A percentile compares a stretch with the other conserved stretches of the same genome.
Evolutionary conservation across 2,797 vertebrate genomes (phyloP).

Genomic region (Gymnodraco acuticeps): DNA sequence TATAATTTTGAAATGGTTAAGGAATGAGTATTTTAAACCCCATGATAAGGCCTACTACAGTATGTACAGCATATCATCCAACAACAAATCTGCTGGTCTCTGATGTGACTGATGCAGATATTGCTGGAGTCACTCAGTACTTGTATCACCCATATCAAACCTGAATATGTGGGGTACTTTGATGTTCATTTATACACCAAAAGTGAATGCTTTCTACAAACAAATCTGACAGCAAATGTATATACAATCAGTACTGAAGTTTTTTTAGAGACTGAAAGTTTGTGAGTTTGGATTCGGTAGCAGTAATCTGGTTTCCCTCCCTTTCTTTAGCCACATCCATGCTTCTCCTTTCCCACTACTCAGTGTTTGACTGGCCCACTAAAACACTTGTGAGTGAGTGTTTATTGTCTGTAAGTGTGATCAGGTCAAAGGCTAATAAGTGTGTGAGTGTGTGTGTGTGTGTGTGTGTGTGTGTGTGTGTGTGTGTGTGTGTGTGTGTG

Average conservation of each 20-base stretch:
- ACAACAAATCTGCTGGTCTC: too few relatives aligned
- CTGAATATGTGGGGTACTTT: too few relatives aligned
- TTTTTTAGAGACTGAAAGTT: too few relatives aligned
- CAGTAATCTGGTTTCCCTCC: neutral
- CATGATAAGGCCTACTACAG: neutral
- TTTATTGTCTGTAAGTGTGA: constrained; percentile 27
- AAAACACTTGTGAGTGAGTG: constrained; percentile 20
- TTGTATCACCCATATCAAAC: neutral
- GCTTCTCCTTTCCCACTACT: neutral
- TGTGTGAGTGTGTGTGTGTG: neutral
- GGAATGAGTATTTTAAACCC: neutral
- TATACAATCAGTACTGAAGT: too few relatives aligned
- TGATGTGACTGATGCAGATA: neutral
- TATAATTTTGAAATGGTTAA: neutral
- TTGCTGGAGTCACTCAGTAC: neutral
- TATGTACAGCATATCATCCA: too few relatives aligned
- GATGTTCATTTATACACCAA: too few relatives aligned
- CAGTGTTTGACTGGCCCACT: constrained; percentile 4
- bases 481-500: neutral
- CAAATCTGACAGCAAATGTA: too few relatives aligned
- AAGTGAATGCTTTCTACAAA: too few relatives aligned
- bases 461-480: too few relatives aligned
- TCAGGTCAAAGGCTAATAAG: constrained; percentile 35
- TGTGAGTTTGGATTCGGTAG: neutral
- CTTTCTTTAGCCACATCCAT: constrained; percentile 4